Evolutionary conservation across 1,140 invertebrate species (phyloP), one percentile per base, ranked within the genome.

Genomic region (Polypedilum pembai): DNA sequence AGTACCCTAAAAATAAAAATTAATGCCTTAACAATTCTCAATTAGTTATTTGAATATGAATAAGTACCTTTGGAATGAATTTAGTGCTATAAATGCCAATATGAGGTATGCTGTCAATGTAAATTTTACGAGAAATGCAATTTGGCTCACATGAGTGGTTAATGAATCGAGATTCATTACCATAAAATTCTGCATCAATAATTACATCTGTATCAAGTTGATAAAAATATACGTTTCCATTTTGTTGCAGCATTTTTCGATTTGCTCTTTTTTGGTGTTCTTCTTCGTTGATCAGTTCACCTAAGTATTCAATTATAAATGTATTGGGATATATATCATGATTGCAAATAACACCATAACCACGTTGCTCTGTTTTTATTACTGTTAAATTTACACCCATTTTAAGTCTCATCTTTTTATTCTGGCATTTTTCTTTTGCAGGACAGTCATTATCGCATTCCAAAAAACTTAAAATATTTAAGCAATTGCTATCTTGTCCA

Each of bases 131-230:
- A 0, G 95, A 94, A 78, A 92, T 91, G 82, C 94, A 95, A 84
- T 98, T 98, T 0, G 96, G 96, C 74, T 94, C 87, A 83, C 96
- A 98, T 8, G 92, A 95, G 84, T 98, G 96, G 83, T 98, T 92
- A 89, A 92, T 92, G 78, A 92, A 92, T 73, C 90, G 86, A 0
- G 92, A 89, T 69, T 90, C 78, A 80, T 94, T 94, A 75, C 95
- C 96, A 81, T 96, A 97, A 0, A 94, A 94, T 20, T 95, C 95
- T 4, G 96, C 96, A 84, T 98, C 96, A 76, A 98, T 94, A 79
- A 95, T 94, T 74, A 91, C 85, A 82, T 92, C 89, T 79, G 91
- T 93, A 79, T 98, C 95, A 73, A 98, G 86, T 0, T 93, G 95
- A 63, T 98, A 84, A 82, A 98, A 98, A 83, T 98, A 98, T 83